Evolutionary conservation across 1,140 invertebrate genomes (phyloP).

Genomic region (Drosophila santomea): DNA sequence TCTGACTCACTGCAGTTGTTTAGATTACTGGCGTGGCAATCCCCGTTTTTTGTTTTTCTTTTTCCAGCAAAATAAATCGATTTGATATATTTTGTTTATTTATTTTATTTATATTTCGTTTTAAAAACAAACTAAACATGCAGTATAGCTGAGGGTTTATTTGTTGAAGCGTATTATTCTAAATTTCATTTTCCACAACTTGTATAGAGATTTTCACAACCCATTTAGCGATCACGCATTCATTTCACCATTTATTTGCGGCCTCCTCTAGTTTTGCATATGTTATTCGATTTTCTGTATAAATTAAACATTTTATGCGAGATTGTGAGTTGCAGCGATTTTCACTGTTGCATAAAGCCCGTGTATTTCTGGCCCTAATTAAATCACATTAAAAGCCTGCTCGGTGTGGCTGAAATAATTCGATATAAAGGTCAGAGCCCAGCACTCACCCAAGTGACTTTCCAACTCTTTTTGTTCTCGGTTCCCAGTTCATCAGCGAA

Average conservation of each 20-base stretch:
- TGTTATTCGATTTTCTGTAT: background rate
- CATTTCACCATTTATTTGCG: background rate
- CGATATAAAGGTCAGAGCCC: slow-evolving; percentile 39
- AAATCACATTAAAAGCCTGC: slow-evolving; percentile 32
- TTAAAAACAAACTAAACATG: too few relatives aligned
- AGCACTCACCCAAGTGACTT: slow-evolving; percentile 16
- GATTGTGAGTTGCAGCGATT: too few relatives aligned
- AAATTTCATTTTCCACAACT: background rate
- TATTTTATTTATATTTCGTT: background rate
- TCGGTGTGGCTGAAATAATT: slow-evolving; percentile 33
- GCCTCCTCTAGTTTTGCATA: background rate
- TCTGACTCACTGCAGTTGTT: slow-evolving; percentile 34
- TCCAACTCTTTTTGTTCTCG: slow-evolving; percentile 20
- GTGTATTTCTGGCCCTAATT: slow-evolving; percentile 13
- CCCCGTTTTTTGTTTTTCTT: background rate
- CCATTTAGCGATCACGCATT: too few relatives aligned
- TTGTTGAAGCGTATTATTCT: background rate
- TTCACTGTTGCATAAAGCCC: background rate
- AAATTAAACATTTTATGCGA: background rate
- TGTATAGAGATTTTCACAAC: background rate
- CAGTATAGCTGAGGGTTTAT: too few relatives aligned
- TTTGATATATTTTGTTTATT: background rate
- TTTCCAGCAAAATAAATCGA: background rate
- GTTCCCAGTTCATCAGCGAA: slow-evolving; percentile 47
- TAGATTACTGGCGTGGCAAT: background rate